These are phyloP conservation scores for Vicugna pacos DNA, from an alignment of 2,113 vertebrate genomes.

Conservation along the genomic window DNA sequence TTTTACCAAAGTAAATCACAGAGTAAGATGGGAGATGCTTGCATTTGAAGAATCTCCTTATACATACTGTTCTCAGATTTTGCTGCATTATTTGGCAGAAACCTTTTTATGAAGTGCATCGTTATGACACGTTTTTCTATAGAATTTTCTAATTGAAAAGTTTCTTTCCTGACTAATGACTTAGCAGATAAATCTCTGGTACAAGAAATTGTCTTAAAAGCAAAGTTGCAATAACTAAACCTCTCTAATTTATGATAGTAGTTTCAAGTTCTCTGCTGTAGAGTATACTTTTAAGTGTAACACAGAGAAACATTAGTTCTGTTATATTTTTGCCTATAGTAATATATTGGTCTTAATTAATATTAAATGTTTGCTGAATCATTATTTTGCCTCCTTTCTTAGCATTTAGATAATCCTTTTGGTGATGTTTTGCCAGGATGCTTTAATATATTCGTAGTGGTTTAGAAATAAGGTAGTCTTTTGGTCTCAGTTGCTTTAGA, in stretches of 20 bases:
- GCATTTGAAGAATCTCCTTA: constrained; percentile 2
- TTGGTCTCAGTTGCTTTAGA: neutral
- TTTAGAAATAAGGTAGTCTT: constrained; percentile 35
- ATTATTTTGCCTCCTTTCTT: constrained; percentile 4
- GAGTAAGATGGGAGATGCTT: constrained; percentile 29
- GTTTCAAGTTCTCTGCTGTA: constrained; percentile 35
- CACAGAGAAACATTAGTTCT: neutral
- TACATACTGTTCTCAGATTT: neutral
- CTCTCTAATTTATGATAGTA: neutral
- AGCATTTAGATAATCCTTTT: constrained; percentile 18
- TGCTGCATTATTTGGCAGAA: constrained; percentile 37
- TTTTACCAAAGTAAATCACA: constrained; percentile 9
- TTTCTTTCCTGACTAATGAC: constrained; percentile 44
- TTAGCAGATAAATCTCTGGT: constrained; percentile 36
- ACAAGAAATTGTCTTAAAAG: neutral
- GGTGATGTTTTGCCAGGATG: neutral
- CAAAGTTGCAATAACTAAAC: constrained; percentile 5
- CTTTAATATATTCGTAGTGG: neutral
- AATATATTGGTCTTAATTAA: constrained; percentile 10
- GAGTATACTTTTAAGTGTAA: neutral
- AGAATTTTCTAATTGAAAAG: constrained; percentile 34
- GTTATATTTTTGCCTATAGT: constrained; percentile 15
- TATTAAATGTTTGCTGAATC: neutral
- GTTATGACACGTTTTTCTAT: constrained; percentile 38
- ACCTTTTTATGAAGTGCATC: constrained; percentile 11